Evolutionary conservation across 2,113 vertebrate species (phyloP).

Genomic region (Chaenocephalus aceratus): DNA sequence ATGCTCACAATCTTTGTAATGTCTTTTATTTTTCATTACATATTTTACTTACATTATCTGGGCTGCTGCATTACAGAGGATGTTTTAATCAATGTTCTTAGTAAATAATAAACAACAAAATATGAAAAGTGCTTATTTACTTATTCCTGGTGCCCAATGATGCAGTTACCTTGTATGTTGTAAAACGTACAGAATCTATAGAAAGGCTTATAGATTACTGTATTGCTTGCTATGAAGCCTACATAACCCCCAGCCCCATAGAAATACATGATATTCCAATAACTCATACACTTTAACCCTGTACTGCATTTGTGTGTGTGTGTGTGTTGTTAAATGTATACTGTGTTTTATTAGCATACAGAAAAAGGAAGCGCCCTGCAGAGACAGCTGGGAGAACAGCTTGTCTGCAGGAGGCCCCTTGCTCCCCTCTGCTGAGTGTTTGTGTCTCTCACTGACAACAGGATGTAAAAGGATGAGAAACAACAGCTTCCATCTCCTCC

Average conservation of each 20-base stretch:
- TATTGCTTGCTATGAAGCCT: background rate
- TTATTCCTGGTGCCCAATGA: background rate
- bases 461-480: constrained; percentile 11
- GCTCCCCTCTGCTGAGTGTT: constrained; percentile 16
- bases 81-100: no score
- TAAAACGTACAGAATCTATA: background rate
- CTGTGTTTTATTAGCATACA: constrained; percentile 8
- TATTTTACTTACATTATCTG: no score
- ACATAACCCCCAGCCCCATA: background rate
- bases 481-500: constrained; percentile 5
- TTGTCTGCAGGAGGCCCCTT: constrained; percentile 49
- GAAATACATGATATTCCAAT: background rate
- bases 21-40: no score
- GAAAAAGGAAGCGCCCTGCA: constrained; percentile 23
- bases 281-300: background rate
- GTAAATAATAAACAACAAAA: background rate
- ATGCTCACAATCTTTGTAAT: no score
- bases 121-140: background rate
- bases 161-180: background rate
- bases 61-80: no score
- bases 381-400: constrained; percentile 71
- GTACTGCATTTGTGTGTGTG: background rate
- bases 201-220: background rate
- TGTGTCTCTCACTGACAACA: constrained; percentile 17
- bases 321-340: background rate